Evolutionary conservation across 2,113 vertebrate species (phyloP).

Genomic region (Sorex fumeus): DNA sequence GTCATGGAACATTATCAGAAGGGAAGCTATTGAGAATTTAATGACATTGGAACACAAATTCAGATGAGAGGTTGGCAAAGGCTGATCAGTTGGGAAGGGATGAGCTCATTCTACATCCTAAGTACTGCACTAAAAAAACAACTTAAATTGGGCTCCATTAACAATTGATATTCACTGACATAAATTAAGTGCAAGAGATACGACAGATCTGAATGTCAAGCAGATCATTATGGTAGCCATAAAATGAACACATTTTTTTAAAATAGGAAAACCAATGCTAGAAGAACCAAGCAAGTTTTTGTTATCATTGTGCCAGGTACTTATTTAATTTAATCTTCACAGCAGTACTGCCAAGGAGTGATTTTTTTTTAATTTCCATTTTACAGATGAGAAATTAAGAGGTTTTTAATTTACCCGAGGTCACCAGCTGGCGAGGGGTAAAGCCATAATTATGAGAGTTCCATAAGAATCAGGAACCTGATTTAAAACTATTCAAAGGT

Average conservation of each 20-base stretch:
- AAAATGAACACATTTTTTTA: neutral
- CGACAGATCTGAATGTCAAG: conserved; percentile 22
- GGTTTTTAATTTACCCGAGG: conserved; percentile 11
- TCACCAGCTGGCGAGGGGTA: conserved; percentile 42
- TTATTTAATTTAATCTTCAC: conserved; percentile 52
- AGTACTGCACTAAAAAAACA: neutral
- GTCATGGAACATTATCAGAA: conserved; percentile 36
- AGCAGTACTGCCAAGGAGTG: neutral
- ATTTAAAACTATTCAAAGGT: neutral
- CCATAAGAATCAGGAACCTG: neutral
- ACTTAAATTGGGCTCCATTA: conserved; percentile 26
- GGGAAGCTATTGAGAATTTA: neutral
- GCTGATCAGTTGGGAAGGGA: neutral
- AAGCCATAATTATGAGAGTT: neutral
- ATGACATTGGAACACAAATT: neutral
- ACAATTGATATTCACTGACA: neutral
- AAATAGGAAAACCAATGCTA: neutral
- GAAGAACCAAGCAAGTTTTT: neutral
- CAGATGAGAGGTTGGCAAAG: neutral
- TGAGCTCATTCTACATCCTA: neutral
- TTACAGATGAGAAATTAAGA: conserved; percentile 51
- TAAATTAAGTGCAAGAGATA: conserved; percentile 1
- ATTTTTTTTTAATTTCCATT: conserved; percentile 58
- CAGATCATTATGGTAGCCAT: neutral
- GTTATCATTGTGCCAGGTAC: neutral